These are phyloP conservation scores for Metalampra italica DNA, from an alignment of 2,888 invertebrate species.

Conservation along the genomic window DNA sequence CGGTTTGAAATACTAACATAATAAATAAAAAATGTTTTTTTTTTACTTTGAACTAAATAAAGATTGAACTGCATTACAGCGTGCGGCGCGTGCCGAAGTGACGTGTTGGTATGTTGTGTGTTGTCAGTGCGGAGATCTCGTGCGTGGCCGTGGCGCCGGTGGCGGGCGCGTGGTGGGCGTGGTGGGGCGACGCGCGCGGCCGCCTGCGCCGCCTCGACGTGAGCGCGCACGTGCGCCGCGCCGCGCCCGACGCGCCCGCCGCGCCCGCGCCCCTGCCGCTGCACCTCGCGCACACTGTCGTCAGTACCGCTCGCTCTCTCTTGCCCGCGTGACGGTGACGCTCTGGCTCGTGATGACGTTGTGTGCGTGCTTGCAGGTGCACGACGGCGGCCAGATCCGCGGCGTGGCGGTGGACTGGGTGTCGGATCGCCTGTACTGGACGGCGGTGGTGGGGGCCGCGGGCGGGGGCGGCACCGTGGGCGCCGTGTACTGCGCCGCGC, in stretches of 20 bases:
- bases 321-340: no score
- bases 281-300: slow-evolving; percentile 2
- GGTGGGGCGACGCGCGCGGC: slow-evolving; percentile 52
- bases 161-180: slow-evolving; percentile 47
- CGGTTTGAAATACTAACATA: no score
- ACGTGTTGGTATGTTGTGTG: not conserved
- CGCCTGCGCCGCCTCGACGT: slow-evolving; percentile 27
- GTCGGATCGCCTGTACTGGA: slow-evolving; percentile 83
- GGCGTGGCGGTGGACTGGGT: slow-evolving; percentile 87
- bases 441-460: slow-evolving; percentile 56
- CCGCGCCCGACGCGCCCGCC: slow-evolving; percentile 4
- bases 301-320: not conserved
- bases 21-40: no score
- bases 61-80: no score
- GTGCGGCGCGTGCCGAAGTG: no score
- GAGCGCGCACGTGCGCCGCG: slow-evolving; percentile 20
- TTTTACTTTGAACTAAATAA: no score
- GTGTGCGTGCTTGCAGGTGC: slow-evolving; percentile 43
- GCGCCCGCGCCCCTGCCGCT: slow-evolving; percentile 9
- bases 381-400: slow-evolving; percentile 80
- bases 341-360: no score
- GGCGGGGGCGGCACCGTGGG: slow-evolving; percentile 21
- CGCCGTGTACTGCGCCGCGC: slow-evolving; percentile 50
- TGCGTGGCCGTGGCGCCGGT: slow-evolving; percentile 37
- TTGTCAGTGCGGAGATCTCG: slow-evolving; percentile 1